These are phyloP conservation scores for Styela plicata DNA, from an alignment of 23 tunicate genomes.

Conservation along the genomic window DNA sequence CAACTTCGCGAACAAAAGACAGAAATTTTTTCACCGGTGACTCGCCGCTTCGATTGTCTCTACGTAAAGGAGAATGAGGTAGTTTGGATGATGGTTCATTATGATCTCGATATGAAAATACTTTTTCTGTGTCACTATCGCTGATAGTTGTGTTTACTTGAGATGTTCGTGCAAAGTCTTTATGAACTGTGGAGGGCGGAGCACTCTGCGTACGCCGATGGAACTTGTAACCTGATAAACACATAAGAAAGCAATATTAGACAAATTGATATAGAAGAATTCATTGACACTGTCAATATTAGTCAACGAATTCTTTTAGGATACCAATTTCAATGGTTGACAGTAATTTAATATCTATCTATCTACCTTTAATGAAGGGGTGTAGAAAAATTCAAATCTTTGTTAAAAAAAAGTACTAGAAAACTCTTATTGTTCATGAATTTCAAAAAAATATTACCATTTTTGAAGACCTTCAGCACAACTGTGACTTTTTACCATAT, in stretches of 20 bases:
- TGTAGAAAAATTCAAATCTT: no score
- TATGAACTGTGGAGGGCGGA: conserved; percentile 39
- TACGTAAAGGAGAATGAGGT: conserved; percentile 6
- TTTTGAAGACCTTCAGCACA: no score
- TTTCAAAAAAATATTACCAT: no score
- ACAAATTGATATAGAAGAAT: background rate
- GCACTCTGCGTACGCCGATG: conserved; percentile 85
- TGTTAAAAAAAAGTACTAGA: no score
- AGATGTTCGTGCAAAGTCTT: no score
- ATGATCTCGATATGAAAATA: background rate
- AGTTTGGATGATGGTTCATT: no score
- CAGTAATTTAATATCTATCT: no score
- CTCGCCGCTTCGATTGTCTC: background rate
- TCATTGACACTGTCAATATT: background rate
- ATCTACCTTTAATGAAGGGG: no score
- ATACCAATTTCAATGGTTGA: no score
- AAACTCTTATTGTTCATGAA: no score
- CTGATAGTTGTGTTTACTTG: background rate
- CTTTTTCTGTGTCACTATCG: background rate
- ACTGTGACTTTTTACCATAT: no score
- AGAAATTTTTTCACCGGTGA: conserved; percentile 31
- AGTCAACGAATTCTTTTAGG: no score
- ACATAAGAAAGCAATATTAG: background rate
- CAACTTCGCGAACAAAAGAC: conserved; percentile 28
- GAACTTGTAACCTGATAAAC: conserved; percentile 9